Base-by-base conservation (phyloP, 1,140 invertebrate species). In the Heliconius melpomene region DNA sequence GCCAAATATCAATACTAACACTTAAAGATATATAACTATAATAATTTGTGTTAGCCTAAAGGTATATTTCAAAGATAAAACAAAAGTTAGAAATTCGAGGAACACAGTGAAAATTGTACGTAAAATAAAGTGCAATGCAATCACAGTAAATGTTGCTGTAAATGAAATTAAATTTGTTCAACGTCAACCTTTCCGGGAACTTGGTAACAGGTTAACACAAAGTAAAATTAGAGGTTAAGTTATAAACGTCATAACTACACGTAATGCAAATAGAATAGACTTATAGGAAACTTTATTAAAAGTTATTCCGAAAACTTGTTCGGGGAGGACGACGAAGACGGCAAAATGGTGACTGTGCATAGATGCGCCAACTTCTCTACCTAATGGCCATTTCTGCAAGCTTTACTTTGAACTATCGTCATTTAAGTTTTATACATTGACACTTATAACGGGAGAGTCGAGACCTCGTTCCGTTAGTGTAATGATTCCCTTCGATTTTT, bases 221-320 rank as follows among this genome's bases (percentile, higher is more conserved):
- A 52, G 70, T 70, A 72, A 77, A 72, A 77, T 77, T 77, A 77
- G 26, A 40, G 26, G 40, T 77, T 52, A 77, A 77, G n/a, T 77
- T 77, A 72, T 40, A 23, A 50, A 36, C 50, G 50, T 70, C 36
- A 72, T 54, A 50, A 72, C 76, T 71, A 77, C 70, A 70, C 46
- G 66, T 77, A 57, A 77, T 57, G 78, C 75, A 80, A 77, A 78
- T 73, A 80, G 82, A 80, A 80, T 77, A 72, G 80, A 75, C 40
- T 72, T 73, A 74, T 81, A 79, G 79, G 83, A 84, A 89, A 86
- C 82, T 80, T 84, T 85, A 87, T 89, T 87, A 90, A 90, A 89
- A 90, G 81, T 86, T 88, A 83, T 82, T 70, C 84, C 72, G 83
- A 85, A 85, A 86, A 86, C 77, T 87, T 87, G 74, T 72, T 80